phyloP scores from a whole-genome alignment of 2,888 invertebrate species.

The Microchrysa polita region DNA sequence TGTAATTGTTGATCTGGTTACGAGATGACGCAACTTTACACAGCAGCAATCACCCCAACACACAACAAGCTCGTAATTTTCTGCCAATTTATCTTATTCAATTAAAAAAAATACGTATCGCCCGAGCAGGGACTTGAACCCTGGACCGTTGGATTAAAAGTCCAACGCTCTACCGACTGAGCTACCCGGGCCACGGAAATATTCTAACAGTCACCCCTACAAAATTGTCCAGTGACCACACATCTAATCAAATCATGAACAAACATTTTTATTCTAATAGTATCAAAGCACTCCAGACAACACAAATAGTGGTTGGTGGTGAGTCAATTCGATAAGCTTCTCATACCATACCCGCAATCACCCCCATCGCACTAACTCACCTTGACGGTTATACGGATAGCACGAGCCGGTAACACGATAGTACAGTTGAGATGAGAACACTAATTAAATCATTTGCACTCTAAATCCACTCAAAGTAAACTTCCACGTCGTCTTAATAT shows the following conservation, averaged over 20 bases:
- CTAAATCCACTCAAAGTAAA: slow-evolving; percentile 4
- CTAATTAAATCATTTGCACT: slow-evolving; percentile 4
- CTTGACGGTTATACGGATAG: neutral
- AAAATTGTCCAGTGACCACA: neutral
- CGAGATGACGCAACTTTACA: too few species aligned
- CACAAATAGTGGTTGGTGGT: too few species aligned
- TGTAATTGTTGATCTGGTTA: too few species aligned
- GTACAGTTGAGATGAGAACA: neutral
- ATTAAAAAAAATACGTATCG: slow-evolving; percentile 14
- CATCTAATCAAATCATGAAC: too few species aligned
- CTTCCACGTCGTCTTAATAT: neutral
- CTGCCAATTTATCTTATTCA: too few species aligned
- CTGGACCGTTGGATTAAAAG: slow-evolving; percentile 47
- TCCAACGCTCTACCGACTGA: slow-evolving; percentile 47
- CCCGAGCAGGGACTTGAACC: slow-evolving; percentile 47
- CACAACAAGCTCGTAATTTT: too few species aligned
- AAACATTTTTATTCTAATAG: too few species aligned
- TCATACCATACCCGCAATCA: too few species aligned
- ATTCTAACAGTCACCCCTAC: neutral
- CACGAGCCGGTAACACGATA: too few species aligned
- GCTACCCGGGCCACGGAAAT: slow-evolving; percentile 33
- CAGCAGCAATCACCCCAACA: too few species aligned
- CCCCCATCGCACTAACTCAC: slow-evolving; percentile 2
- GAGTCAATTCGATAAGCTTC: too few species aligned
- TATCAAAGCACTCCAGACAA: too few species aligned